phyloP scores from a whole-genome alignment of 2,888 invertebrate species.

The Branchipolynoe longqiensis region DNA sequence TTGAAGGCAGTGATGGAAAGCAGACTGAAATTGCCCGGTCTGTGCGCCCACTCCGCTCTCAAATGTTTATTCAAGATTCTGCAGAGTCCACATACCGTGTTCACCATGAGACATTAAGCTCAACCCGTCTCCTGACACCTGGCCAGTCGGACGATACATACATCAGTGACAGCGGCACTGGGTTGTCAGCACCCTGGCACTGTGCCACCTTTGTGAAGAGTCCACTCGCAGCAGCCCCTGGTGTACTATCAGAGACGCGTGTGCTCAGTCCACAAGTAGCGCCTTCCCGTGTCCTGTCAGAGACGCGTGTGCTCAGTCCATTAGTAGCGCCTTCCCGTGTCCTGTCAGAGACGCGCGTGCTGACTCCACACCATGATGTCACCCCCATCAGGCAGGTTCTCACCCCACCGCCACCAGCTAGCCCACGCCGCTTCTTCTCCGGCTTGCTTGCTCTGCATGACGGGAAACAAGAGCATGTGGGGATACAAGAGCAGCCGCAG shows the following conservation, averaged over 20 bases:
- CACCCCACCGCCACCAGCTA: constrained; percentile 9
- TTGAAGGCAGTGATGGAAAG: not conserved
- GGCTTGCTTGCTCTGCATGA: constrained; percentile 11
- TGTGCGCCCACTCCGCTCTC: not conserved
- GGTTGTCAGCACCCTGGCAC: not conserved
- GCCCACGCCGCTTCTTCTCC: constrained; percentile 39
- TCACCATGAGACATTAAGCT: not conserved
- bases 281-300: not conserved
- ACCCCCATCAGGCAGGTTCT: not conserved
- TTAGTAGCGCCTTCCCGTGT: not conserved
- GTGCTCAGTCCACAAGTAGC: not conserved
- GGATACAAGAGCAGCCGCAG: no score
- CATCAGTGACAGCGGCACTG: not conserved
- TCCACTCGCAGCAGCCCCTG: not conserved
- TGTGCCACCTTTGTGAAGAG: constrained; percentile 25
- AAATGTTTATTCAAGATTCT: not conserved
- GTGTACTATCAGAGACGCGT: not conserved
- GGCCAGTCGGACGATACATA: not conserved
- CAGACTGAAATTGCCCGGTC: not conserved
- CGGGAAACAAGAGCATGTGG: no score
- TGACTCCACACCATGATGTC: not conserved
- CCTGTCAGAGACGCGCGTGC: not conserved
- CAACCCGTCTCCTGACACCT: constrained; percentile 37
- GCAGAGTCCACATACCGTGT: not conserved
- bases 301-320: not conserved